Conservation (phyloP, 1,140 invertebrate genomes). For the Drosophila littoralis region DNA sequence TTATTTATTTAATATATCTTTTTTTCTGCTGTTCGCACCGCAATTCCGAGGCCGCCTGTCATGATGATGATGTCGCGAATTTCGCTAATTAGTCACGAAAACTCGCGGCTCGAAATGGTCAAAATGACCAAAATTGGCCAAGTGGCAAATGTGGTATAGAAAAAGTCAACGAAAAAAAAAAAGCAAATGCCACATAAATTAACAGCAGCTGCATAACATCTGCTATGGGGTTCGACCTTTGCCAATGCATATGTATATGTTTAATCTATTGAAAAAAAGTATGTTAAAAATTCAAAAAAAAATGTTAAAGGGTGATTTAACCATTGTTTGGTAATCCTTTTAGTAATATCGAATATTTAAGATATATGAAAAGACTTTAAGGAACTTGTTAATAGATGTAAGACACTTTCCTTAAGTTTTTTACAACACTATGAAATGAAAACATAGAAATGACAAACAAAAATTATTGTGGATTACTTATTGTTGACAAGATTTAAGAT, state of each 20-base stretch:
- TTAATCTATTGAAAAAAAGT: background rate
- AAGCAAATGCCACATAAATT: constrained; percentile 14
- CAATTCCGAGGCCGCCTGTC: constrained; percentile 22
- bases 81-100: constrained; percentile 79
- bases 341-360: too few species aligned
- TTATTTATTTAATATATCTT: background rate
- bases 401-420: too few species aligned
- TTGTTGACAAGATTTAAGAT: too few species aligned
- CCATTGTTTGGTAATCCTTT: too few species aligned
- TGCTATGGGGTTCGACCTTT: constrained; percentile 28
- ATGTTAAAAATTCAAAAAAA: background rate
- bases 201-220: constrained; percentile 32
- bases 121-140: constrained; percentile 60
- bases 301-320: too few species aligned
- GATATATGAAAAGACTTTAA: too few species aligned
- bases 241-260: background rate
- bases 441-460: too few species aligned
- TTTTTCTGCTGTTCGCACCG: too few species aligned
- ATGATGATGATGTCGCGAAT: constrained; percentile 55
- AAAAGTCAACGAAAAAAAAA: background rate
- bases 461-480: too few species aligned
- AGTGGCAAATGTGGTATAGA: constrained; percentile 21
- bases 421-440: too few species aligned
- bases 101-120: constrained; percentile 59
- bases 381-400: too few species aligned